Evolutionary conservation across 2,113 vertebrate species (phyloP), one percentile per base, ranked within the genome.

Genomic region (Neogobius melanostomus): DNA sequence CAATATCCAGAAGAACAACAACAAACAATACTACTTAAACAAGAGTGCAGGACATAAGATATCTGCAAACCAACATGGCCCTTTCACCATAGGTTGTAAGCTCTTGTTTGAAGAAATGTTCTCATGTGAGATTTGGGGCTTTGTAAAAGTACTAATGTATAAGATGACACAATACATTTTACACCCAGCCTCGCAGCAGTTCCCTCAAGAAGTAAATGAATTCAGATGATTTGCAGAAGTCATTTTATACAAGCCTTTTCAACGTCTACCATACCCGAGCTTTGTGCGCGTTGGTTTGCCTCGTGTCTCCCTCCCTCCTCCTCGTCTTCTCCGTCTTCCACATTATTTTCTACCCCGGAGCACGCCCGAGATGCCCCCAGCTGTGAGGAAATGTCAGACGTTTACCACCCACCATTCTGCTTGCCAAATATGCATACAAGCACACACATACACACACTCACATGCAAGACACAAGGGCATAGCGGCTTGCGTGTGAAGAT

Each of bases 321-420:
- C 74, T 45, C 11, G 65, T 68, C 68, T 76, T 71, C 56, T 71
- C 66, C 76, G 49, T 54, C 74, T 82, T 71, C 66, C 73, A 83
- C 82, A 80, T 85, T 74, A 87, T 85, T 83, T 84, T 89, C 77
- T 86, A 83, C 85, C 88, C 89, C 82, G 60, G n/a, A 86, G 90
- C 85, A 80, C 87, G 82, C 85, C 84, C 79, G 80, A 83, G 74
- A 86, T 74, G 72, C 81, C 78, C 81, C 89, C 88, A 90, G 86
- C 91, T 92, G 89, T 83, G 90, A 84, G 80, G 84, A 89, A 89
- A 91, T 90, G 85, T 85, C 87, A 90, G 81, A 67, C 70, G 85
- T 87, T 89, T 88, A 85, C 74, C 87, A 80, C 86, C 80, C 84
- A 74, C 87, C 75, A 78, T 65, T 70, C 69, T 77, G 72, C 77